phyloP scores from a whole-genome alignment of 2,888 invertebrate species.

The Chrysolina americana region DNA sequence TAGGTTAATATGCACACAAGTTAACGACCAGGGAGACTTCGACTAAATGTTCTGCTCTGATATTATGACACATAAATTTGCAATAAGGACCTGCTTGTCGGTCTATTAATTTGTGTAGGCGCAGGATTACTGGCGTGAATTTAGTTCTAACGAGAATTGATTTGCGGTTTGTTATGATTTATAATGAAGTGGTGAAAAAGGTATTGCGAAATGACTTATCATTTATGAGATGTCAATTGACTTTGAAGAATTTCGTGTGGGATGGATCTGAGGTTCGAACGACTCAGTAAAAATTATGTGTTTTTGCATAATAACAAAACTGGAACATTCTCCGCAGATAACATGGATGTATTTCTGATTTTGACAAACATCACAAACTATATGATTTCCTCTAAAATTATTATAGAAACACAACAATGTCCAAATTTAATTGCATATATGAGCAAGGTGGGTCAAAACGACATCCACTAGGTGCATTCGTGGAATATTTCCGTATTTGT shows the following conservation, averaged over 20 bases:
- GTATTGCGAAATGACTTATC: not conserved
- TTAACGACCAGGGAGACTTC: not conserved
- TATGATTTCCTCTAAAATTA: too few species aligned
- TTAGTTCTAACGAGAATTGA: constrained; percentile 8
- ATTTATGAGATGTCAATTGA: not conserved
- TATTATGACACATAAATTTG: constrained; percentile 10
- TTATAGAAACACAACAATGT: too few species aligned
- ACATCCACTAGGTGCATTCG: too few species aligned
- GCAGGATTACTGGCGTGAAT: not conserved
- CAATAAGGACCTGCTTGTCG: not conserved
- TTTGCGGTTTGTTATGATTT: constrained; percentile 19
- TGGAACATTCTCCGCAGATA: too few species aligned
- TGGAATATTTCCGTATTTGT: too few species aligned
- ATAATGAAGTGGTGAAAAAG: not conserved
- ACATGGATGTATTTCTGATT: too few species aligned
- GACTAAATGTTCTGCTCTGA: not conserved
- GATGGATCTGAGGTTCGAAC: not conserved
- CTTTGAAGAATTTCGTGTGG: not conserved
- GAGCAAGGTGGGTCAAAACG: too few species aligned
- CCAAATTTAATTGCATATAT: too few species aligned
- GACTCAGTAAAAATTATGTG: not conserved
- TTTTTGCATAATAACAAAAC: too few species aligned
- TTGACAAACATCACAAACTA: too few species aligned
- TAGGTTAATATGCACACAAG: not conserved
- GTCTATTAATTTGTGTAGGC: not conserved